Conservation (phyloP, 1,140 invertebrate genomes). For the Eupristina koningsbergeri region DNA sequence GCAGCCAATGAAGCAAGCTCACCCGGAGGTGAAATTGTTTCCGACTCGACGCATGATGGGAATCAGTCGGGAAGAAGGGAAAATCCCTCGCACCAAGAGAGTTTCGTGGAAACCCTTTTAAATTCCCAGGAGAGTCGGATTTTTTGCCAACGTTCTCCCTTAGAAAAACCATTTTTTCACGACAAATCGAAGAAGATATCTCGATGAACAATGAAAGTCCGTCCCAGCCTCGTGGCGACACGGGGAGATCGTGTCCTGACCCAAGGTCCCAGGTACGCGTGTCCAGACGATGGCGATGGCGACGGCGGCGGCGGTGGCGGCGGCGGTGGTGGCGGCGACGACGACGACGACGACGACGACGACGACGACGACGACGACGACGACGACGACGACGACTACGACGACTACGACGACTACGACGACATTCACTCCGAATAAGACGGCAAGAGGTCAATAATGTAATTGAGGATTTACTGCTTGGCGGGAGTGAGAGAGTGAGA, state of each 20-base stretch:
- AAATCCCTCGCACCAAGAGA: background rate
- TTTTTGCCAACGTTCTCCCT: background rate
- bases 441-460: conserved; percentile 45
- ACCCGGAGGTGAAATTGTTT: background rate
- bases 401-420: too few relatives aligned
- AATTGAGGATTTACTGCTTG: conserved; percentile 49
- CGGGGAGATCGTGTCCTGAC: background rate
- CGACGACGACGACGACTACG: conserved; percentile 16
- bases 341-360: background rate
- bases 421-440: too few relatives aligned
- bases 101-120: background rate
- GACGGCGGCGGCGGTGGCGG: background rate
- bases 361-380: conserved; percentile 5
- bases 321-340: background rate
- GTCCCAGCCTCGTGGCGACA: background rate
- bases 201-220: background rate
- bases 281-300: background rate
- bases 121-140: background rate
- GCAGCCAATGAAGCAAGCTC: background rate
- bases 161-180: conserved; percentile 11
- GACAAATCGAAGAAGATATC: conserved; percentile 4
- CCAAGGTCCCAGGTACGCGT: conserved; percentile 6
- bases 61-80: background rate
- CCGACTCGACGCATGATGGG: background rate
- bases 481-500: conserved; percentile 8